These are phyloP conservation scores for Periophthalmus modestus DNA, from an alignment of 2,113 vertebrate species.

Conservation along the genomic window DNA sequence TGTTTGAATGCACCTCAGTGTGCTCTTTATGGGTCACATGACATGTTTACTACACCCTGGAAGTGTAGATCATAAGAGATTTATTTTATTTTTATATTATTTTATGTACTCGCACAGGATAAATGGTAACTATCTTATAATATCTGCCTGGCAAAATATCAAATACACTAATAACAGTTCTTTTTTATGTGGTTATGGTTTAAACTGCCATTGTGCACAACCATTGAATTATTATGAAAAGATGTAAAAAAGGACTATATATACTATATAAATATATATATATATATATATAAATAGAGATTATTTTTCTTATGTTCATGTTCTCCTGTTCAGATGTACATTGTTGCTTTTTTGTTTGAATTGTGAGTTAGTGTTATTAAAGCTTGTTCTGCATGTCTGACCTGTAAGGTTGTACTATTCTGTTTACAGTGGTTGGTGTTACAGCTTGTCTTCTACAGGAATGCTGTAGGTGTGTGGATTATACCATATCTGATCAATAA, in stretches of 20 bases:
- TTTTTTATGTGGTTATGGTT: constrained; percentile 49
- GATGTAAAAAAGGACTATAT: constrained; percentile 39
- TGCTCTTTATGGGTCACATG: constrained; percentile 58
- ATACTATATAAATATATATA: constrained; percentile 7
- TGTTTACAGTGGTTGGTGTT: constrained; percentile 56
- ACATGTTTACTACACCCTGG: constrained; percentile 50
- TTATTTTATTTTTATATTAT: constrained; percentile 71
- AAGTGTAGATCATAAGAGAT: constrained; percentile 58
- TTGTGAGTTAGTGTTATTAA: constrained; percentile 64
- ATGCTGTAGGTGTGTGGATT: constrained; percentile 34
- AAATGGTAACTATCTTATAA: constrained; percentile 30
- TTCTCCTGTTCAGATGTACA: constrained; percentile 65
- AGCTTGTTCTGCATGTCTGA: constrained; percentile 74
- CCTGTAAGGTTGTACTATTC: constrained; percentile 62
- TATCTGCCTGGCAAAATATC: constrained; percentile 26
- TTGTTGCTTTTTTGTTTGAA: constrained; percentile 43
- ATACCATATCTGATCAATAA: not conserved
- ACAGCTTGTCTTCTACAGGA: constrained; percentile 50
- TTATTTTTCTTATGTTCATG: constrained; percentile 72
- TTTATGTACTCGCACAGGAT: constrained; percentile 61
- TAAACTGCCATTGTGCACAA: constrained; percentile 37
- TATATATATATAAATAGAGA: constrained; percentile 56
- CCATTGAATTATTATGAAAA: constrained; percentile 58
- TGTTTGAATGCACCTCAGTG: constrained; percentile 79
- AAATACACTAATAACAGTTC: constrained; percentile 24